These are phyloP conservation scores for Sarotherodon lohbergeri DNA, from an alignment of 2,113 vertebrate genomes.

Conservation along the genomic window DNA sequence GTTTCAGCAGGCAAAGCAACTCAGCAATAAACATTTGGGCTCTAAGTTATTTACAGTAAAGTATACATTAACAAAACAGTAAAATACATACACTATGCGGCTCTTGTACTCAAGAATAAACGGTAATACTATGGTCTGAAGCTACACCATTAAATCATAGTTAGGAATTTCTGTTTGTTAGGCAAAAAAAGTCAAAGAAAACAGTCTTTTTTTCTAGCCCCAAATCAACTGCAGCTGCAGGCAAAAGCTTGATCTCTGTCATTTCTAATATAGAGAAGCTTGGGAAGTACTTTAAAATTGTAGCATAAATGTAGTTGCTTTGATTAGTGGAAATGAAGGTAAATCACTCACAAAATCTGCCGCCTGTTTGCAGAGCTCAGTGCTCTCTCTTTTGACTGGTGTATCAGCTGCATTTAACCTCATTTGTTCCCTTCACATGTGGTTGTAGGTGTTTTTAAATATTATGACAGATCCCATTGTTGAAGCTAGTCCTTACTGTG, in stretches of 20 bases:
- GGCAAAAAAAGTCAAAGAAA: background rate
- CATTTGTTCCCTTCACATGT: background rate
- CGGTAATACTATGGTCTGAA: background rate
- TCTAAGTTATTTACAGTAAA: background rate
- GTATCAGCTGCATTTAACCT: background rate
- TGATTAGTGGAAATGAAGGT: background rate
- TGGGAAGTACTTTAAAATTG: background rate
- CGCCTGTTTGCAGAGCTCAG: background rate
- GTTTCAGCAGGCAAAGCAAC: background rate
- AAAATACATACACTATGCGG: background rate
- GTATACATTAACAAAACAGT: background rate
- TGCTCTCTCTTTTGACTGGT: background rate
- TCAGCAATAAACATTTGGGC: background rate
- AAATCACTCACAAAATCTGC: background rate
- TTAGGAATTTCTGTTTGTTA: background rate
- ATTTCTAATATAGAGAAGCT: background rate
- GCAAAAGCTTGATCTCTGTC: background rate
- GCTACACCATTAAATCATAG: background rate
- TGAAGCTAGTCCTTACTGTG: conserved; percentile 3
- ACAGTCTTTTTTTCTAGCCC: background rate
- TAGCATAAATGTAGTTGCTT: background rate
- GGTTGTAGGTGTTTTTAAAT: background rate
- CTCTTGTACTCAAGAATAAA: background rate
- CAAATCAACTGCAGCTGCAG: background rate
- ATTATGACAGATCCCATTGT: conserved; percentile 21